Evolutionary conservation across 2,113 vertebrate species (phyloP).

Genomic region (Meles meles): DNA sequence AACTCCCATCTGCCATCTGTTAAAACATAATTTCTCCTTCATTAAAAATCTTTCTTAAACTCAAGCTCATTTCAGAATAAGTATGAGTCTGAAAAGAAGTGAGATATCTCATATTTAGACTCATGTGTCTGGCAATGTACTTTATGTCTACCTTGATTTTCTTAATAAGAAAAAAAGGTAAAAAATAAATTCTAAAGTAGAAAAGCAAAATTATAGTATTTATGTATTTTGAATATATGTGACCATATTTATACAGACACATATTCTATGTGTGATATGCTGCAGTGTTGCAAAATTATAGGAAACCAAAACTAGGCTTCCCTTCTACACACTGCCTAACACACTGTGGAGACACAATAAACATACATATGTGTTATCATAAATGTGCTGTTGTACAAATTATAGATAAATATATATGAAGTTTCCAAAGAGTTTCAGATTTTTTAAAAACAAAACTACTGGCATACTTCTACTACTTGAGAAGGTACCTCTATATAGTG

Average conservation of each 20-base stretch:
- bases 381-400: neutral
- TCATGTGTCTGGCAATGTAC: neutral
- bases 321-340: neutral
- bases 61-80: constrained; percentile 51
- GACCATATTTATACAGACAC: neutral
- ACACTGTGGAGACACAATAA: neutral
- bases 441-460: neutral
- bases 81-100: constrained; percentile 31
- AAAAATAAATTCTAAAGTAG: neutral
- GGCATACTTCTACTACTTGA: neutral
- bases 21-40: constrained; percentile 58
- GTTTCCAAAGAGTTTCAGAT: neutral
- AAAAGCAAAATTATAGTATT: neutral
- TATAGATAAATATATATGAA: neutral
- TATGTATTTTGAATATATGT: neutral
- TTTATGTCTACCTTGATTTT: neutral
- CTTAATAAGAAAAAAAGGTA: neutral
- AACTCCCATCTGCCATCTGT: constrained; percentile 66
- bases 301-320: neutral
- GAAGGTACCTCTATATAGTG: neutral
- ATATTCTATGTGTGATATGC: neutral
- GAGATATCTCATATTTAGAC: constrained; percentile 26
- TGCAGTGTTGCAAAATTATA: neutral
- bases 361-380: neutral
- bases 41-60: constrained; percentile 66